Evolutionary conservation across 2,888 invertebrate species (phyloP), one percentile per base, ranked within the genome.

Genomic region (Andrena hattorfiana): DNA sequence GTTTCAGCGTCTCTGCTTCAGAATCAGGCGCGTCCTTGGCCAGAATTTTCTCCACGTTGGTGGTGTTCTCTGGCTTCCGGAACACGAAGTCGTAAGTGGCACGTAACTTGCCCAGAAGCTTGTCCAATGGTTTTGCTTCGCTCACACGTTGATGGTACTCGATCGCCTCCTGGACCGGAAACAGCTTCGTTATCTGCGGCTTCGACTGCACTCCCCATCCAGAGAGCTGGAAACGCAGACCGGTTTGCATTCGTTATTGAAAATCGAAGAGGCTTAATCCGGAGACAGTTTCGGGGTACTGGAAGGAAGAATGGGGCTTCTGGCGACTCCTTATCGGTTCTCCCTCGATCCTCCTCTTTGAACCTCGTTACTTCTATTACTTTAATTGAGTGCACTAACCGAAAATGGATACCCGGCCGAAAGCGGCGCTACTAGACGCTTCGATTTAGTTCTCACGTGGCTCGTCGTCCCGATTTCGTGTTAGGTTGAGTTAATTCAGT

Each of bases 1-100:
- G 20, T 64, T 62, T 83, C 5, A 89, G 28, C 2, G 78, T 8
- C 28, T 86, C 80, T 3, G 82, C 26, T 10, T 88, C 85, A 2
- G 80, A 49, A 60, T 77, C 49, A 2, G 85, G 30, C 3, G 69
- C 20, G 23, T 84, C 75, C 10, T 86, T 89, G 4, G 78, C 62
- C 2, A 89, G 48, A 68, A 91, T 91, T 64, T 87, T 90, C 71
- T 90, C 91, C 30, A 92, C 85, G 75, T 91, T 90, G 67, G 88
- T 91, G 1, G 88, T 87, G 62, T 92, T 88, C 49, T 91, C 90
- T 2, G 90, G 76, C 69, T 91, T 91, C 62, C 85, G 91, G 69
- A 93, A 92, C 8, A 93, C 91, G 59, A 91, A 91, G 69, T 93
- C 86, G 69, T 92, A 93, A 13, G 92, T 91, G 23, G 92, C 88